Percentiles rank a stretch among this genome's conserved stretches.
Conservation (phyloP, 2,888 invertebrate genomes). For the Thereva unica region DNA sequence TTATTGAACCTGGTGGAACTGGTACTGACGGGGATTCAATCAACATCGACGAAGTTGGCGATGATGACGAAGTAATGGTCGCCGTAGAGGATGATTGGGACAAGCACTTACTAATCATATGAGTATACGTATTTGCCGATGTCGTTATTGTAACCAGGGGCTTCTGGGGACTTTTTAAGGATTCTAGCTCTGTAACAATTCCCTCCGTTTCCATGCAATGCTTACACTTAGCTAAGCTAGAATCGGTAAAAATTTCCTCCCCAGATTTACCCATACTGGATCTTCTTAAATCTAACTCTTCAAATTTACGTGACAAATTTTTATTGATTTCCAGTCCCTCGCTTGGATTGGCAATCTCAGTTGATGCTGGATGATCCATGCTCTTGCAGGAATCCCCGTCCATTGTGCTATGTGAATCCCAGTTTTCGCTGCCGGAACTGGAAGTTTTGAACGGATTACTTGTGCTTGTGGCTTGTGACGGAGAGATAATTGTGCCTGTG, state of each 20-base stretch:
- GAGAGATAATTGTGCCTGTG: slow-evolving; percentile 22
- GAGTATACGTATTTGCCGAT: slow-evolving; percentile 12
- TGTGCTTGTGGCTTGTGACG: slow-evolving; percentile 13
- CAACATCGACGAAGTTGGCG: slow-evolving; percentile 27
- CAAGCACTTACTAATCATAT: slow-evolving; percentile 31
- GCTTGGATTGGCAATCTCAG: too few relatives aligned
- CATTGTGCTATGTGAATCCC: not conserved
- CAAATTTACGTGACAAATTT: slow-evolving; percentile 9
- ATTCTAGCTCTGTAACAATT: slow-evolving; percentile 10
- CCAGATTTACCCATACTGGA: slow-evolving; percentile 2
- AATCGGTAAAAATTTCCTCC: not conserved
- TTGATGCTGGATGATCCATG: too few relatives aligned
- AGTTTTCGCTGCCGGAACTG: slow-evolving; percentile 4
- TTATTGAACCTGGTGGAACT: slow-evolving; percentile 13
- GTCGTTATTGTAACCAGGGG: slow-evolving; percentile 7
- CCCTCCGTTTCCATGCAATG: not conserved
- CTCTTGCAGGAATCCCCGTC: not conserved
- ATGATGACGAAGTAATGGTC: slow-evolving; percentile 29
- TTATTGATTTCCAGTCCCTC: too few relatives aligned
- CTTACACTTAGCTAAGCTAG: too few relatives aligned
- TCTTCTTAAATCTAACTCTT: slow-evolving; percentile 15
- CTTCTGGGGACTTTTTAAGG: slow-evolving; percentile 1
- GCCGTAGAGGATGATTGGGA: slow-evolving; percentile 33
- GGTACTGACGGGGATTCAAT: slow-evolving; percentile 24
- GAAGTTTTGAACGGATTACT: slow-evolving; percentile 21